These are phyloP conservation scores for Gobio gobio DNA, from an alignment of 2,113 vertebrate genomes.

Conservation along the genomic window DNA sequence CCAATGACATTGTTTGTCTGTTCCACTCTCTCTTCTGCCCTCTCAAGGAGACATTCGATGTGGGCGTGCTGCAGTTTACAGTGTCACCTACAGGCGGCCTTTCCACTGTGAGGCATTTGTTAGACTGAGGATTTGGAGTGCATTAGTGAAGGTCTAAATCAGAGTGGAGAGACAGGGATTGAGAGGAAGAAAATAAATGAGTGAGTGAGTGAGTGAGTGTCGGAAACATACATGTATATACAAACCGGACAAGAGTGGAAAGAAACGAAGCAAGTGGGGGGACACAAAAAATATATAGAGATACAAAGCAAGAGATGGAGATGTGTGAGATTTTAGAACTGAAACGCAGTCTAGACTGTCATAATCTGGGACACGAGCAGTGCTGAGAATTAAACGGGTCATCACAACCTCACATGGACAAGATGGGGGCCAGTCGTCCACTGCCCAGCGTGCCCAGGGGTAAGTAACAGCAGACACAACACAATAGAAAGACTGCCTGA, in stretches of 20 bases:
- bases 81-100: slow-evolving; percentile 6
- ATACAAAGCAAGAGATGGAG: neutral
- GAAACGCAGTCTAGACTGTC: neutral
- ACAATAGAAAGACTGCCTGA: neutral
- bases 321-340: neutral
- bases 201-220: slow-evolving; percentile 1
- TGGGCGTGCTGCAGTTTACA: neutral
- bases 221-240: neutral
- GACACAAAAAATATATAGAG: neutral
- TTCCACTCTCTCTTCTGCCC: neutral
- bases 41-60: neutral
- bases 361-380: neutral
- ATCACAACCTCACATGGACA: slow-evolving; percentile 51
- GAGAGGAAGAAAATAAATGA: slow-evolving; percentile 27
- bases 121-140: slow-evolving; percentile 65
- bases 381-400: slow-evolving; percentile 63
- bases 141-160: slow-evolving; percentile 46
- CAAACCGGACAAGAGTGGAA: neutral
- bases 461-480: slow-evolving; percentile 55
- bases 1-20: slow-evolving; percentile 29
- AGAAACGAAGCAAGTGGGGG: neutral
- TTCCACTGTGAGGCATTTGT: slow-evolving; percentile 32
- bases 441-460: slow-evolving; percentile 59
- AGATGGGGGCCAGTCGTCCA: slow-evolving; percentile 45
- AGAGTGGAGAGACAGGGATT: neutral